These are phyloP conservation scores for Synergus itoensis DNA, from an alignment of 2,888 invertebrate species.

Conservation along the genomic window DNA sequence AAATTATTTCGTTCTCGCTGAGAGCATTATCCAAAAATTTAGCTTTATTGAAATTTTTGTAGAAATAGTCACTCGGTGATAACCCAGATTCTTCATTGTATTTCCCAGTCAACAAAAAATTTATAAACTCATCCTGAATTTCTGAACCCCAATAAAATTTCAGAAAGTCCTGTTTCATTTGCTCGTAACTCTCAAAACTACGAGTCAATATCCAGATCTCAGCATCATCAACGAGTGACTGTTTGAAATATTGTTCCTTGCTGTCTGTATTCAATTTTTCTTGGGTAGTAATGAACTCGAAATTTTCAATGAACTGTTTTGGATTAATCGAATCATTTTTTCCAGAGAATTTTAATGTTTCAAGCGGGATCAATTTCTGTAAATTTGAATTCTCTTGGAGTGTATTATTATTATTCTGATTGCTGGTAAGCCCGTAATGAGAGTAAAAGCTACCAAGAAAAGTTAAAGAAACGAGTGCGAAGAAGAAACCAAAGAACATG, in stretches of 20 bases:
- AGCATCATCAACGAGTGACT: neutral
- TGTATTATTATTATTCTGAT: neutral
- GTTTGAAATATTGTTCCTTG: neutral
- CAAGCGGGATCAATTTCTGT: neutral
- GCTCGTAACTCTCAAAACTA: neutral
- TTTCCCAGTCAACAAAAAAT: neutral
- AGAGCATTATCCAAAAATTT: constrained; percentile 1
- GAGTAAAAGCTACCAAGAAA: no score
- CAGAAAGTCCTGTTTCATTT: neutral
- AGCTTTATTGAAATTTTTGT: neutral
- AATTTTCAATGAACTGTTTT: constrained; percentile 14
- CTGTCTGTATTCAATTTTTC: neutral
- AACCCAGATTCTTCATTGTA: neutral
- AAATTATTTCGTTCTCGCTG: neutral
- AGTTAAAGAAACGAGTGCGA: neutral
- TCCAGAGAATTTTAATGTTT: constrained; percentile 21
- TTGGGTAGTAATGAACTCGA: neutral
- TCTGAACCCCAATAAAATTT: neutral
- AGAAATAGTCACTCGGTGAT: neutral
- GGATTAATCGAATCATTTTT: neutral
- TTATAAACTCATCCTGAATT: neutral
- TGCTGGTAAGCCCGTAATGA: neutral
- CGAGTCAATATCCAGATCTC: neutral
- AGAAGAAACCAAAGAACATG: neutral
- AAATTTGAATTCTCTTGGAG: neutral